These are phyloP conservation scores for Meiosimyza decipiens DNA, from an alignment of 2,888 invertebrate genomes.

Conservation along the genomic window DNA sequence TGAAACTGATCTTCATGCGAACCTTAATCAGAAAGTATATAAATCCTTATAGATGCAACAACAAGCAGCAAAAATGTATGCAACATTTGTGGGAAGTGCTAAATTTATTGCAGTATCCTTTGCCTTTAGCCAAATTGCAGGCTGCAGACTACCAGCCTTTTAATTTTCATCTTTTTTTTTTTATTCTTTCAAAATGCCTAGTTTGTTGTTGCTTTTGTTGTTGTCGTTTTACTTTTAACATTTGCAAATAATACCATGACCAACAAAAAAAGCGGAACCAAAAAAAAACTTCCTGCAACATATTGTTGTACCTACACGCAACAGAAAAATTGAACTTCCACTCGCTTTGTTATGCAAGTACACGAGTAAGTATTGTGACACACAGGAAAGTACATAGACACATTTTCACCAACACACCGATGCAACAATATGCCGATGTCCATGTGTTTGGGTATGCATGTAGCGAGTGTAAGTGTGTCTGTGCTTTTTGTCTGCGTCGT, in stretches of 20 bases:
- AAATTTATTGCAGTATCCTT: too few relatives aligned
- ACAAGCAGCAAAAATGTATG: too few relatives aligned
- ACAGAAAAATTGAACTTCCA: slow-evolving; percentile 27
- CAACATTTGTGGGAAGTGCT: too few relatives aligned
- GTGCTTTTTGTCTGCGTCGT: neutral
- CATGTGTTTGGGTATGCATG: neutral
- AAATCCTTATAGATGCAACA: too few relatives aligned
- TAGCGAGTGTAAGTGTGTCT: slow-evolving; percentile 7
- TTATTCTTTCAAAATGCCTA: neutral
- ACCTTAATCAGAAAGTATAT: too few relatives aligned
- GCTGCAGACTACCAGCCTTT: too few relatives aligned
- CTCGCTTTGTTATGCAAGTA: slow-evolving; percentile 24
- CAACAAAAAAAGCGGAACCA: too few relatives aligned
- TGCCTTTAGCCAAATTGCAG: too few relatives aligned
- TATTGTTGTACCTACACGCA: slow-evolving; percentile 25
- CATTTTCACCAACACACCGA: too few relatives aligned
- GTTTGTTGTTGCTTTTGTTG: neutral
- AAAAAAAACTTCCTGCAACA: slow-evolving; percentile 9
- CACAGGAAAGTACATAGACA: neutral
- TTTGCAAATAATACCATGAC: slow-evolving; percentile 7
- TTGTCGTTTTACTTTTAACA: neutral
- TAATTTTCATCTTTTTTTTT: neutral
- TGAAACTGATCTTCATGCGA: too few relatives aligned
- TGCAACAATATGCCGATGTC: too few relatives aligned
- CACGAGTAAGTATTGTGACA: neutral